Evolutionary conservation across 1,140 invertebrate genomes (phyloP).

Genomic region (Oedothorax gibbosus): DNA sequence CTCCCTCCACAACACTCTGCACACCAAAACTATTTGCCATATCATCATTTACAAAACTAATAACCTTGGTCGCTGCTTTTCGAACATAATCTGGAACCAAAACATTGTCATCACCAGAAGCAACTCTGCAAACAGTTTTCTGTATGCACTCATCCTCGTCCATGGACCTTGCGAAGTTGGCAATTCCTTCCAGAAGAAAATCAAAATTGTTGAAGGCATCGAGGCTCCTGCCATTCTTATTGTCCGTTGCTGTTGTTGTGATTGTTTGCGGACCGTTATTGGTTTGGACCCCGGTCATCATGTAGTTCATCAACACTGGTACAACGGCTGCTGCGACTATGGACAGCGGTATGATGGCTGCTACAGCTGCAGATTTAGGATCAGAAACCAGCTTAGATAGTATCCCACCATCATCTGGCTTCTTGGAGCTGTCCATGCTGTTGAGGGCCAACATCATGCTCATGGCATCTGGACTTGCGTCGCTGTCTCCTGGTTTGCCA

Average conservation of each 20-base stretch:
- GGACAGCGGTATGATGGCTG: conserved; percentile 34
- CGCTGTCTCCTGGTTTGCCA: neutral
- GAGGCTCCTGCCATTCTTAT: conserved; percentile 23
- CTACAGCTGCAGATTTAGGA: conserved; percentile 16
- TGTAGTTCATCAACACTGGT: conserved; percentile 51
- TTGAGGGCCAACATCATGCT: conserved; percentile 27
- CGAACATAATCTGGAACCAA: conserved; percentile 14
- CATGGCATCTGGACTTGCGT: neutral
- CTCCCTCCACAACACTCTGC: conserved; percentile 10
- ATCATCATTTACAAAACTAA: conserved; percentile 27
- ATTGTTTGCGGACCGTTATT: neutral
- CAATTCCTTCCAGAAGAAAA: conserved; percentile 11
- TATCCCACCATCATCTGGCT: conserved; percentile 9
- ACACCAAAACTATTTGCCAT: conserved; percentile 19
- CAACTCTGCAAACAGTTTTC: conserved; percentile 30
- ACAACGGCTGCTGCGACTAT: conserved; percentile 13
- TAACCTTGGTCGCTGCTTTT: conserved; percentile 3
- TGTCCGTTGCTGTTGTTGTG: conserved; percentile 26
- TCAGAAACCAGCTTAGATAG: conserved; percentile 35
- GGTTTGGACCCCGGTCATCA: conserved; percentile 1
- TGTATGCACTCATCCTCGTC: conserved; percentile 36
- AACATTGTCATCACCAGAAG: neutral
- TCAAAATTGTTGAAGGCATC: neutral
- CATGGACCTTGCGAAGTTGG: conserved; percentile 8
- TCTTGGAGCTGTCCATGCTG: neutral